These are phyloP conservation scores for Pectinophora gossypiella DNA, from an alignment of 1,140 invertebrate genomes.

Conservation along the genomic window DNA sequence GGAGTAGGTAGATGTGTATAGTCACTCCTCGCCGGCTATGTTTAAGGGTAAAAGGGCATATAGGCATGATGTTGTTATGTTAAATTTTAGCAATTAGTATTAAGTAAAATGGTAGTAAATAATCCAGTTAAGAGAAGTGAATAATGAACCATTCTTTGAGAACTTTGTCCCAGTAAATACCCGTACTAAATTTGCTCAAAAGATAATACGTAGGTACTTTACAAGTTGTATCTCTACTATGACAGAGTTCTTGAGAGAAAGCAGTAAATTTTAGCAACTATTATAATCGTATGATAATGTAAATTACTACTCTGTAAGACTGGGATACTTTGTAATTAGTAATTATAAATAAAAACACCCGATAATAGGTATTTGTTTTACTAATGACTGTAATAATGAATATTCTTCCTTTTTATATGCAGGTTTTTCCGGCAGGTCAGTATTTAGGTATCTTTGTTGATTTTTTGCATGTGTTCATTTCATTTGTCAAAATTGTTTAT, in stretches of 20 bases:
- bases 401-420: conserved; percentile 1
- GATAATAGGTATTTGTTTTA: background rate
- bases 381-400: background rate
- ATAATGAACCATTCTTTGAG: too few species aligned
- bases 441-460: background rate
- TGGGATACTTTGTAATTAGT: background rate
- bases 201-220: too few species aligned
- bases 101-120: too few species aligned
- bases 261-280: background rate
- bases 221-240: background rate
- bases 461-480: background rate
- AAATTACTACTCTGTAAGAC: background rate
- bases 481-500: too few species aligned
- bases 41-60: too few species aligned
- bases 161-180: too few species aligned
- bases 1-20: too few species aligned
- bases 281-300: background rate
- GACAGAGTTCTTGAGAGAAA: background rate
- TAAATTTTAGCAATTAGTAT: too few species aligned
- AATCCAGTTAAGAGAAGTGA: too few species aligned
- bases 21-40: too few species aligned
- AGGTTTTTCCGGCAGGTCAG: conserved; percentile 6
- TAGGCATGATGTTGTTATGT: too few species aligned
- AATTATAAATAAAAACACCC: background rate
- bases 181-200: too few species aligned